A percentile compares a stretch with the other conserved stretches of the same genome.
These are phyloP conservation scores for Zeuzera pyrina DNA, from an alignment of 2,888 invertebrate genomes.

Conservation along the genomic window DNA sequence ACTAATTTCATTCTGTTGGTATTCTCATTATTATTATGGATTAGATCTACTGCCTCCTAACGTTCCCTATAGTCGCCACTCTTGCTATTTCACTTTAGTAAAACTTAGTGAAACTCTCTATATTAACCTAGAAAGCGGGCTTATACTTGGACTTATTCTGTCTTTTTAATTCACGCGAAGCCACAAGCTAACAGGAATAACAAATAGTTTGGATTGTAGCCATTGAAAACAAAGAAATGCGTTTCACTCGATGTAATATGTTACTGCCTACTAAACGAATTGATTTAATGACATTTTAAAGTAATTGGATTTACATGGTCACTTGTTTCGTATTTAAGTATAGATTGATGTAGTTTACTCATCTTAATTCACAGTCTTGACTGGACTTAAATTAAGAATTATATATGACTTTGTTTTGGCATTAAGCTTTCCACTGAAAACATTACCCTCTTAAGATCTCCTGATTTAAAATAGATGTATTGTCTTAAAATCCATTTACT, in stretches of 20 bases:
- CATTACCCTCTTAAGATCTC: too few relatives aligned
- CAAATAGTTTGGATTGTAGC: slow-evolving; percentile 63
- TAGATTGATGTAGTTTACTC: slow-evolving; percentile 41
- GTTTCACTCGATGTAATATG: slow-evolving; percentile 43
- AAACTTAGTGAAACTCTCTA: too few relatives aligned
- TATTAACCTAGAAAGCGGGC: slow-evolving; percentile 19
- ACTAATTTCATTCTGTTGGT: too few relatives aligned
- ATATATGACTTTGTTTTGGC: slow-evolving; percentile 35
- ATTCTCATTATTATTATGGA: too few relatives aligned
- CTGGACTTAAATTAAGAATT: slow-evolving; percentile 47
- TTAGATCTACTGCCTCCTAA: too few relatives aligned
- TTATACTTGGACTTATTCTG: too few relatives aligned
- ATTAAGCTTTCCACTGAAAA: slow-evolving; percentile 33
- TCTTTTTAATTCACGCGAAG: slow-evolving; percentile 36
- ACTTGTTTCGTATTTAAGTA: slow-evolving; percentile 42
- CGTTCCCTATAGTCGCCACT: too few relatives aligned
- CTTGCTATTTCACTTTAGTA: too few relatives aligned
- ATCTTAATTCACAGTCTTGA: slow-evolving; percentile 34
- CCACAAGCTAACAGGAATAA: slow-evolving; percentile 44
- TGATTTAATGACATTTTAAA: slow-evolving; percentile 66
- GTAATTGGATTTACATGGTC: slow-evolving; percentile 61
- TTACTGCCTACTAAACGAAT: slow-evolving; percentile 60
- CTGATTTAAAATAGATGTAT: too few relatives aligned
- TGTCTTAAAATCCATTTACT: too few relatives aligned
- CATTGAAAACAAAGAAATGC: slow-evolving; percentile 59